These are phyloP conservation scores for Pissodes strobi DNA, from an alignment of 1,140 invertebrate genomes.

Conservation along the genomic window DNA sequence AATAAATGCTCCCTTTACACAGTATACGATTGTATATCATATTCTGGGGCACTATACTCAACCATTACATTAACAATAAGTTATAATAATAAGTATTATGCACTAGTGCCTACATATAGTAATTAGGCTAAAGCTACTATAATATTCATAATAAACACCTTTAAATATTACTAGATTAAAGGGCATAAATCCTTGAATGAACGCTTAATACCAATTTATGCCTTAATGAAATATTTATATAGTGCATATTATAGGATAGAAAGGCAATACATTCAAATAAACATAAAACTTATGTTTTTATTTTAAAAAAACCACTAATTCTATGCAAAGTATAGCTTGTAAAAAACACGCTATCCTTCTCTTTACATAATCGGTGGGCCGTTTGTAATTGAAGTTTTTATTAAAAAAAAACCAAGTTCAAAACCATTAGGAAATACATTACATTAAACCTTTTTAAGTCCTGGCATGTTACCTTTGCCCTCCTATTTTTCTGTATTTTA, in stretches of 20 bases:
- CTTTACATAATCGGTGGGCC: slow-evolving; percentile 28
- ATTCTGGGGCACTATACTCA: slow-evolving; percentile 41
- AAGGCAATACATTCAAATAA: slow-evolving; percentile 24
- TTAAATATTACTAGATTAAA: slow-evolving; percentile 39
- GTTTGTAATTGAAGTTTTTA: slow-evolving; percentile 14
- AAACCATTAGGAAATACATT: background rate
- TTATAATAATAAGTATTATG: slow-evolving; percentile 31
- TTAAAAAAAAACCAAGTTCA: background rate
- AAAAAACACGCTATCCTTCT: slow-evolving; percentile 53
- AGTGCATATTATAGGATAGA: slow-evolving; percentile 36
- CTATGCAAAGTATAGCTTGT: slow-evolving; percentile 89
- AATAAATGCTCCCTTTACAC: slow-evolving; percentile 70
- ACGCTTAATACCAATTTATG: slow-evolving; percentile 19
- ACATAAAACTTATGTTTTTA: slow-evolving; percentile 32
- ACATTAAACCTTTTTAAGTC: background rate
- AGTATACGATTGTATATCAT: slow-evolving; percentile 44
- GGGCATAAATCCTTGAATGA: slow-evolving; percentile 11
- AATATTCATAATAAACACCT: slow-evolving; percentile 39
- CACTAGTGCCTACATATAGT: slow-evolving; percentile 38
- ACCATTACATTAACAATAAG: slow-evolving; percentile 11
- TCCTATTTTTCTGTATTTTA: too few species aligned
- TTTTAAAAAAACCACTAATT: slow-evolving; percentile 82
- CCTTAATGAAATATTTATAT: slow-evolving; percentile 36
- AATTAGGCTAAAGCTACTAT: slow-evolving; percentile 44
- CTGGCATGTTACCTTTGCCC: too few species aligned